Percentiles rank a stretch among this genome's conserved stretches.
phyloP scores from a whole-genome alignment of 2,797 vertebrate species.

The Lepidocolaptes lacrymiger region DNA sequence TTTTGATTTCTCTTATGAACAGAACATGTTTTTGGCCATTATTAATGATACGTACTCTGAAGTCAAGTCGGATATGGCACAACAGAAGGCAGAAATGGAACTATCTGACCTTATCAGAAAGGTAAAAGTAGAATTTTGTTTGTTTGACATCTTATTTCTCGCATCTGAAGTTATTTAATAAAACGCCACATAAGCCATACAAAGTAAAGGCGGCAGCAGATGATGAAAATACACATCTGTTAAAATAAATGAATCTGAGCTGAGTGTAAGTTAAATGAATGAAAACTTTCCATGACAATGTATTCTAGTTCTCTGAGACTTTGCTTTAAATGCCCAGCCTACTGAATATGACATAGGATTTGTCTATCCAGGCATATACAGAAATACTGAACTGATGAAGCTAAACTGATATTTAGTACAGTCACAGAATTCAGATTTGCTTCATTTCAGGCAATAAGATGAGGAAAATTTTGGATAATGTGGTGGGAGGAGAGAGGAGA shows the following conservation, averaged over 20 bases:
- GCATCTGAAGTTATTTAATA: neutral
- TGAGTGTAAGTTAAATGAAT: neutral
- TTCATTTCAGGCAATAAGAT: neutral
- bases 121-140: slow-evolving; percentile 73
- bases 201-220: neutral
- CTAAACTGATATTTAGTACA: neutral
- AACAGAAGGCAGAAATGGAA: slow-evolving; percentile 96
- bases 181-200: fast-evolving
- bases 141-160: neutral
- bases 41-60: slow-evolving; percentile 97
- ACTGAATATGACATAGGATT: neutral
- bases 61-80: slow-evolving; percentile 95
- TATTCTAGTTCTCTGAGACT: neutral
- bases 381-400: neutral
- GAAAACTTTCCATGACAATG: neutral
- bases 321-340: neutral
- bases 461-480: neutral
- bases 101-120: slow-evolving; percentile 96
- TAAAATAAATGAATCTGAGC: neutral
- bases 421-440: neutral
- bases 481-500: neutral
- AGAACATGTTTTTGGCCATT: slow-evolving; percentile 99
- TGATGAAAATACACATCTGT: neutral
- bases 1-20: slow-evolving; percentile 39
- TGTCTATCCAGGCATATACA: neutral